Conservation (phyloP, 2,113 vertebrate genomes). For the Pedionomus torquatus region DNA sequence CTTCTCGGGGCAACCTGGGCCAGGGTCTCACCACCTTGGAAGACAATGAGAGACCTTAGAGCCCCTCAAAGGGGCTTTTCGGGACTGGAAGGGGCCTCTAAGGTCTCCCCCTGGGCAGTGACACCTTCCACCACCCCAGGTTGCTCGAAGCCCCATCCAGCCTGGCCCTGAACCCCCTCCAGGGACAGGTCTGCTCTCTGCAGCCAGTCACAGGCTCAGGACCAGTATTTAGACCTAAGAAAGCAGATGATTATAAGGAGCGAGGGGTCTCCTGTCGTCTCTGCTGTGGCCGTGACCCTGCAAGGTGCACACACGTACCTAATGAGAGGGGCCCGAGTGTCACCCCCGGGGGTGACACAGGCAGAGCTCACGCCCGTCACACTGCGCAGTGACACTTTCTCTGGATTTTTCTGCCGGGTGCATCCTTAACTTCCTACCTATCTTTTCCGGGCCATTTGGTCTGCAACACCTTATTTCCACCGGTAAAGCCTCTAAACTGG, state of each 20-base stretch:
- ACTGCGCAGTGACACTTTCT: not conserved
- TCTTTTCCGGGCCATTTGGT: not conserved
- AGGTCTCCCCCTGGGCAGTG: too few relatives aligned
- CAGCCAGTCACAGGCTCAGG: not conserved
- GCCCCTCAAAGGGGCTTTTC: too few relatives aligned
- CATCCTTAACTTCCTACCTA: not conserved
- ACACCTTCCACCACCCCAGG: too few relatives aligned
- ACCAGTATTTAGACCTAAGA: rapidly evolving
- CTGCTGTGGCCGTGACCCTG: rapidly evolving
- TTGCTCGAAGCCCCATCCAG: too few relatives aligned
- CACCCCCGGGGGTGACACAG: not conserved
- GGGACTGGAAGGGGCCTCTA: too few relatives aligned
- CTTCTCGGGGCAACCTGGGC: too few relatives aligned
- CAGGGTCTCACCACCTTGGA: too few relatives aligned
- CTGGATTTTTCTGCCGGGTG: not conserved
- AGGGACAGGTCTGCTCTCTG: too few relatives aligned
- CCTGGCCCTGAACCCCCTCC: too few relatives aligned
- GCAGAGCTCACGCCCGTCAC: not conserved
- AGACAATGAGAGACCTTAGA: too few relatives aligned
- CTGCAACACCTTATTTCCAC: not conserved
- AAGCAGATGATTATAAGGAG: not conserved
- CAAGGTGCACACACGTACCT: rapidly evolving
- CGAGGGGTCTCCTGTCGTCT: not conserved
- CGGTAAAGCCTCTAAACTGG: not conserved
- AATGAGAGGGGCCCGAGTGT: not conserved